phyloP scores from a whole-genome alignment of 2,113 vertebrate genomes.

The Opisthocomus hoazin region DNA sequence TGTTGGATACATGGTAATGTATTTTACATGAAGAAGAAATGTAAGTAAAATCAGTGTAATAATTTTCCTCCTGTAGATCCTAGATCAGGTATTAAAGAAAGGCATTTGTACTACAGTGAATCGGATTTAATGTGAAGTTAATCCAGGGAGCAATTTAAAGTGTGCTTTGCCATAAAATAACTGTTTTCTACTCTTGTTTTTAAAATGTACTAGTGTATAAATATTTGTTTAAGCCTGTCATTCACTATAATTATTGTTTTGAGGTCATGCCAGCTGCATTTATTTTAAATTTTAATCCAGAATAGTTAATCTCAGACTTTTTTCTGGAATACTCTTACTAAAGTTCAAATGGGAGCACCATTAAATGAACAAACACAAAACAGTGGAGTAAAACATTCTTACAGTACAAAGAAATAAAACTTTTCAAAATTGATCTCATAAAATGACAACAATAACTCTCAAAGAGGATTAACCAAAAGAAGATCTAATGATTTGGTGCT shows the following conservation, averaged over 20 bases:
- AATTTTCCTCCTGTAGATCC: neutral
- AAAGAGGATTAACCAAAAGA: neutral
- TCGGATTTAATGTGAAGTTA: neutral
- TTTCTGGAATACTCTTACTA: neutral
- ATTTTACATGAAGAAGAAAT: neutral
- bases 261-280: neutral
- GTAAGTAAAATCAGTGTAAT: neutral
- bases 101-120: neutral
- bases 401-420: neutral
- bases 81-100: neutral
- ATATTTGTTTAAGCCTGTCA: neutral
- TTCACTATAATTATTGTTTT: neutral
- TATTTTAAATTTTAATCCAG: conserved; percentile 17
- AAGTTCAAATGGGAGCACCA: neutral
- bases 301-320: neutral
- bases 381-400: neutral
- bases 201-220: neutral
- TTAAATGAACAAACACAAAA: neutral
- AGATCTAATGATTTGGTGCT: neutral
- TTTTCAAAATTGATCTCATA: neutral
- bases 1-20: neutral
- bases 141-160: conserved; percentile 1
- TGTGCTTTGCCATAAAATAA: neutral
- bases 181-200: neutral
- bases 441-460: neutral